These are phyloP conservation scores for Cantharis nigra DNA, from an alignment of 2,888 invertebrate species.

Conservation along the genomic window DNA sequence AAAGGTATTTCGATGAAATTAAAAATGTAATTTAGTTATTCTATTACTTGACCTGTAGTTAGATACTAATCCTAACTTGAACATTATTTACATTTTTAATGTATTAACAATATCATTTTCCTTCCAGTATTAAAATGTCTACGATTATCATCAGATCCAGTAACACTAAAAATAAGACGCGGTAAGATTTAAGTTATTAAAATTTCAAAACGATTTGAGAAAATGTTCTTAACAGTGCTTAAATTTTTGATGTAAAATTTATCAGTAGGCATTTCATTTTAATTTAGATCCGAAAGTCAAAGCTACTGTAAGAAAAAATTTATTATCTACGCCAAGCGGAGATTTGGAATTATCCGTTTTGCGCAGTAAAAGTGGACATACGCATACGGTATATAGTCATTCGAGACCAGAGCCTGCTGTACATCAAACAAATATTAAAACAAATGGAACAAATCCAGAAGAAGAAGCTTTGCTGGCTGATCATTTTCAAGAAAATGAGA, in stretches of 20 bases:
- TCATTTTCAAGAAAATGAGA: constrained; percentile 57
- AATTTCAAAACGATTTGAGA: neutral
- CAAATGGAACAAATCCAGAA: constrained; percentile 64
- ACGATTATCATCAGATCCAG: constrained; percentile 87
- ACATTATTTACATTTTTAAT: neutral
- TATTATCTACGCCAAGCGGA: constrained; percentile 61
- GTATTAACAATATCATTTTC: constrained; percentile 35
- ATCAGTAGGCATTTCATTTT: constrained; percentile 7
- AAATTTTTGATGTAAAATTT: neutral
- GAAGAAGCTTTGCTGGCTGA: constrained; percentile 53
- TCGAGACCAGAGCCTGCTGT: constrained; percentile 58
- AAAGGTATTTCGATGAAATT: neutral
- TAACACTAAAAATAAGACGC: constrained; percentile 87
- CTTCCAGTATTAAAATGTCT: constrained; percentile 88
- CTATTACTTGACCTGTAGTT: neutral
- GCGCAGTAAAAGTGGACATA: constrained; percentile 56
- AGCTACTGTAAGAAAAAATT: constrained; percentile 74
- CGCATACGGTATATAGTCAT: constrained; percentile 43
- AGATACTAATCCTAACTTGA: neutral
- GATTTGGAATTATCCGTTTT: constrained; percentile 58
- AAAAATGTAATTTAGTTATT: neutral
- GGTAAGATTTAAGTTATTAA: constrained; percentile 64
- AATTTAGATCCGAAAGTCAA: constrained; percentile 83
- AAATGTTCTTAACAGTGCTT: neutral
- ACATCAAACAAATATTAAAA: constrained; percentile 53